Evolutionary conservation across 2,113 vertebrate species (phyloP), one percentile per base, ranked within the genome.

Genomic region (Gallinago paraguaiae): DNA sequence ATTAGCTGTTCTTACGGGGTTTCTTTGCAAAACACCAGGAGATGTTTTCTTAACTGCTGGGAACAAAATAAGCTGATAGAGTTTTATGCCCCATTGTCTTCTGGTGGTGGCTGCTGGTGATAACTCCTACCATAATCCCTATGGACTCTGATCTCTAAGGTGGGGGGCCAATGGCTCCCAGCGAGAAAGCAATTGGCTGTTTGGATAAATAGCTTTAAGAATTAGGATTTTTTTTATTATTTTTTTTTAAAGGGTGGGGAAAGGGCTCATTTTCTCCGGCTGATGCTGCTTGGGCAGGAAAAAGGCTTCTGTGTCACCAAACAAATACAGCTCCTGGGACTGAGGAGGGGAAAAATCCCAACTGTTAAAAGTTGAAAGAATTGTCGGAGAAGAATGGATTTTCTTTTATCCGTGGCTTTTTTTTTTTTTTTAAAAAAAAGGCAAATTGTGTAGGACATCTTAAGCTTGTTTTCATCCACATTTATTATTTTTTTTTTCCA

Each of bases 151-250:
- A 50, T 33, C 87, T 33, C 35, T 1, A 2, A 41, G 51, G 10
- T 13, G 3, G 25, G 19, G 56, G 33, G 24, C 65, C 65, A 45
- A 51, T 1, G 10, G 43, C 41, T 85, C 33, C 12, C 0, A 0
- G 27, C 9, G 25, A 43, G 67, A 50, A 24, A 76, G 24, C 37
- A 43, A 23, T 7, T 8, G 46, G 12, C 23, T 35, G 9, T 71
- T 61, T 35, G 18, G 41, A 65, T 51, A 85, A 88, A 27, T 4
- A 51, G 46, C 51, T 61, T 78, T 22, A 61, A 77, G 91, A 82
- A 23, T 15, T n/a, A 64, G 30, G 27, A 35, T 6, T 70, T 31
- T 28, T 17, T 22, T 33, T 19, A 7, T 39, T 39, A 39, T 43
- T 43, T 46, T 46, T 46, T 46, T 46, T 46, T 46, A 13, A 59